Evolutionary conservation across 2,888 invertebrate genomes (phyloP), one percentile per base, ranked within the genome.

Genomic region (Lepidocyrtinus sp.): DNA sequence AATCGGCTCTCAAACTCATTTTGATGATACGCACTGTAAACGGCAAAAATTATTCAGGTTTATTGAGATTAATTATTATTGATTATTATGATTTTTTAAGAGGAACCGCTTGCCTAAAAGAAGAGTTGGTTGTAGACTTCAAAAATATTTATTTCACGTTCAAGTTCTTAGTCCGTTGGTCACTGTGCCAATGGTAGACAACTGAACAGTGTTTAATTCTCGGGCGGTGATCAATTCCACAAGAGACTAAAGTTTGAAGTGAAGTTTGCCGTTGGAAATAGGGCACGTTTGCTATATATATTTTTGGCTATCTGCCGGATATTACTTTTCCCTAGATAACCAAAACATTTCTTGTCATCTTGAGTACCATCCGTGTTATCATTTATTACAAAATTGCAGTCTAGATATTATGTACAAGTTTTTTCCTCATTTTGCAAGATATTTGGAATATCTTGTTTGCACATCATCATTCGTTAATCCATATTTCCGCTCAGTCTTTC

Each of bases 1-100:
- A 82, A 9, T 83, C 84, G 1, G 45, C 73, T 45, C 80, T 84
- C 74, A 85, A 82, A 82, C 85, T 85, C 85, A 84, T 85, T 21
- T 75, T 82, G 25, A 46, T 65, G 45, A 26, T 9, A 3, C 2
- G n/a, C n/a, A n/a, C n/a, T 27, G 15, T 65, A n/a, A 65, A 25
- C 65, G 26, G 26, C 22, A 63, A 59, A 59, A 59, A 59, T 15
- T 21, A 63, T 19, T 19, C 63, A 12, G 15, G 65, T 27, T 50
- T 50, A 50, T n/a, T n/a, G n/a, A n/a, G n/a, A n/a, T n/a, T n/a
- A n/a, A n/a, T n/a, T n/a, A n/a, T n/a, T n/a, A n/a, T n/a, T n/a
- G n/a, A n/a, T n/a, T n/a, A n/a, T n/a, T n/a, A n/a, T n/a, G n/a
- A n/a, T n/a, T n/a, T n/a, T n/a, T n/a, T n/a, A n/a, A n/a, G n/a